A percentile compares a stretch with the other conserved stretches of the same genome.
Conservation (phyloP, 2,797 vertebrate species). For the Poeciliopsis infans region DNA sequence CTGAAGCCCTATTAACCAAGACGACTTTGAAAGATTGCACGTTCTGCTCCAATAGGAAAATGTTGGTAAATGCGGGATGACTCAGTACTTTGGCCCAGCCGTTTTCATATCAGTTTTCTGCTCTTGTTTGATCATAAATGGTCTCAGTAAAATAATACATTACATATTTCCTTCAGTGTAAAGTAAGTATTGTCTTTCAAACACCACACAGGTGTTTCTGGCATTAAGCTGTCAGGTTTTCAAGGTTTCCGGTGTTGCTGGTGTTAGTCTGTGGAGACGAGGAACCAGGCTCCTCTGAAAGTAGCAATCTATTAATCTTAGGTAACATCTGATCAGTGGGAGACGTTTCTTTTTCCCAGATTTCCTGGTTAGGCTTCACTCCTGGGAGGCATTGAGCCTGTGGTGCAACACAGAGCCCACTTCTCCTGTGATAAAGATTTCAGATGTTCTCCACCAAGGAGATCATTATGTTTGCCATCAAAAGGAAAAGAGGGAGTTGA, state of each 20-base stretch:
- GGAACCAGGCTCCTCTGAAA: constrained; percentile 60
- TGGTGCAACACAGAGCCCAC: constrained; percentile 42
- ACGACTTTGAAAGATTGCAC: neutral
- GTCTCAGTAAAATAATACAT: constrained; percentile 30
- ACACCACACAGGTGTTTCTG: constrained; percentile 66
- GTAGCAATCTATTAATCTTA: constrained; percentile 78
- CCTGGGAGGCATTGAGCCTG: constrained; percentile 57
- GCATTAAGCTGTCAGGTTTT: constrained; percentile 68
- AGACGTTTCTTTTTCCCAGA: constrained; percentile 57
- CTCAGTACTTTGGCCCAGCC: neutral
- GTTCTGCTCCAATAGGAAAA: neutral
- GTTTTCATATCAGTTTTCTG: constrained; percentile 17
- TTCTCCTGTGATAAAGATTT: constrained; percentile 78
- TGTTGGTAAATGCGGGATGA: neutral
- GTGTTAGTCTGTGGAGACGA: constrained; percentile 48
- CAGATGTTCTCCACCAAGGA: constrained; percentile 75
- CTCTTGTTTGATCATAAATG: constrained; percentile 21
- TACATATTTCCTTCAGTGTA: constrained; percentile 33
- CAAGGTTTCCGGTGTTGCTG: constrained; percentile 74
- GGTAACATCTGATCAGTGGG: constrained; percentile 66
- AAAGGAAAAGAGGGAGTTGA: constrained; percentile 51
- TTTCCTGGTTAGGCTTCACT: constrained; percentile 69
- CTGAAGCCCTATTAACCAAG: neutral
- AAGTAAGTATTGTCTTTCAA: constrained; percentile 54
- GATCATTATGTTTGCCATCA: constrained; percentile 55